Evolutionary conservation across 92 coral and sea anemone genomes (phyloP), one percentile per base, ranked within the genome.

Genomic region (Virgularia gustaviana): DNA sequence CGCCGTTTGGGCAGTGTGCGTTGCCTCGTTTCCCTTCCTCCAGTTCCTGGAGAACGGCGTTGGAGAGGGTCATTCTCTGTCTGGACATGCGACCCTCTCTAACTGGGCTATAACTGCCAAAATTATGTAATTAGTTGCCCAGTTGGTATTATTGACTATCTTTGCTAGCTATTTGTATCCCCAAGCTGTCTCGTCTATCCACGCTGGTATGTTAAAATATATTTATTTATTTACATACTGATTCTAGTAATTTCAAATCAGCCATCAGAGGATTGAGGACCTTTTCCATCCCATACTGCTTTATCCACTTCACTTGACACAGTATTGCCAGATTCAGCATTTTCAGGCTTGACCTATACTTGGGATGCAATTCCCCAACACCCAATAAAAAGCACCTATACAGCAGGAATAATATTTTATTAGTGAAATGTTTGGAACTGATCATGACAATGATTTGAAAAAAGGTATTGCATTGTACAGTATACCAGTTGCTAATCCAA

Each of bases 301-400:
- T 44, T 18, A 83, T 70, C 78, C 79, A 68, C 29, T 32, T 63
- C 1, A 76, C 77, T 29, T 78, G 83, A 35, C 83, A 77, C 19
- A 78, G 58, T 37, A 27, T 37, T 9, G 57, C 83, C 16, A 83
- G 79, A 63, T 83, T 82, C 25, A 77, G 35, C 0, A 61, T 62
- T 1, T 63, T 64, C 31, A 72, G 15, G 27, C 52, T 57, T 2
- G 87, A 78, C 1, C 87, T 56, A 67, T 83, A 83, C 29, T 79
- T 64, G 12, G 84, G 88, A 24, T 73, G 55, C 30, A 58, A 57
- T 84, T 84, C 20, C 88, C 85, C 42, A 84, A 74, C 56, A 84
- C 32, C 71, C 77, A 84, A 36, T 84, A 84, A n/a, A 79, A 72
- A 13, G 77, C 87, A 60, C 79, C 83, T 83, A 53, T 1, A 53